Evolutionary conservation across 2,888 invertebrate species (phyloP).

Genomic region (Notodonta dromedarius): DNA sequence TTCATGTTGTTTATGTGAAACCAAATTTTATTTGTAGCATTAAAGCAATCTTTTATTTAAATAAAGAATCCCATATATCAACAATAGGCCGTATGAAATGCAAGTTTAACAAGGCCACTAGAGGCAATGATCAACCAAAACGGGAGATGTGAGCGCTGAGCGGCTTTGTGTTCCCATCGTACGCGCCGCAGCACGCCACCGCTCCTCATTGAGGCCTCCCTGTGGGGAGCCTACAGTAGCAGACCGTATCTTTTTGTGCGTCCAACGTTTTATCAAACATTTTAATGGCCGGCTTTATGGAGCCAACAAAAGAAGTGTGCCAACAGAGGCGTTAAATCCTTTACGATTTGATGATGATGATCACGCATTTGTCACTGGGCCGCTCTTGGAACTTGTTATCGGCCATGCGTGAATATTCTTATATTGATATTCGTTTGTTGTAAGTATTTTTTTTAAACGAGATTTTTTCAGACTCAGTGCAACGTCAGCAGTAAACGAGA

Average conservation of each 20-base stretch:
- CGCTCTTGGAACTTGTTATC: slow-evolving; percentile 54
- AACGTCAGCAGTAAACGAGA: slow-evolving; percentile 6
- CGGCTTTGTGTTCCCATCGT: slow-evolving; percentile 58
- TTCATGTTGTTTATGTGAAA: too few species aligned
- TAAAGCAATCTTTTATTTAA: slow-evolving; percentile 5
- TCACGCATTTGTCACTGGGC: slow-evolving; percentile 78
- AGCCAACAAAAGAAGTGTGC: slow-evolving; percentile 82
- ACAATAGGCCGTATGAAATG: slow-evolving; percentile 40
- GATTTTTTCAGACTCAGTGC: neutral
- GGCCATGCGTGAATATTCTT: slow-evolving; percentile 55
- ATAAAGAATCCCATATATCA: slow-evolving; percentile 25
- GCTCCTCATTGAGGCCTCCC: slow-evolving; percentile 68
- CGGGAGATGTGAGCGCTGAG: slow-evolving; percentile 58
- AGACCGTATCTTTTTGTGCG: slow-evolving; percentile 77
- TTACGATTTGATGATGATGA: slow-evolving; percentile 81
- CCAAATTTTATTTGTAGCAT: neutral
- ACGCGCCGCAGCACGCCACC: slow-evolving; percentile 72
- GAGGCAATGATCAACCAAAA: slow-evolving; percentile 58
- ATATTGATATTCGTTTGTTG: slow-evolving; percentile 43
- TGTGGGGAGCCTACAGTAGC: slow-evolving; percentile 79
- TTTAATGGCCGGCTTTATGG: slow-evolving; percentile 82
- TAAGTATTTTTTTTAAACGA: slow-evolving; percentile 7
- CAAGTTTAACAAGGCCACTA: slow-evolving; percentile 57
- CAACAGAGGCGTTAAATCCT: slow-evolving; percentile 85
- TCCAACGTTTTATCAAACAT: slow-evolving; percentile 82